phyloP scores from a whole-genome alignment of 2,113 vertebrate genomes.

The Lanius ludovicianus region DNA sequence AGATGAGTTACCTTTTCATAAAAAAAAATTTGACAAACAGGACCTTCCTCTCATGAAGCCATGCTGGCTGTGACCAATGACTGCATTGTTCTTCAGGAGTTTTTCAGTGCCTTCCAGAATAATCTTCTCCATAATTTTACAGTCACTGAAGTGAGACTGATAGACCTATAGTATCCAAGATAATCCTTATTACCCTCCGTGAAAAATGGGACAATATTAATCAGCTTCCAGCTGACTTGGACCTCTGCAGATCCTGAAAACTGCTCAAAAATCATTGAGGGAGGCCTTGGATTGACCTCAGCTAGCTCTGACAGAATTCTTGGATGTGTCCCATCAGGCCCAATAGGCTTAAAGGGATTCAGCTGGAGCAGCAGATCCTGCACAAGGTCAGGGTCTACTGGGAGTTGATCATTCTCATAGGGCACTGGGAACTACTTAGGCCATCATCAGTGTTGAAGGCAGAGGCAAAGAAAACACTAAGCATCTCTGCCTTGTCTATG shows the following conservation, averaged over 20 bases:
- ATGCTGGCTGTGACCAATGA: not conserved
- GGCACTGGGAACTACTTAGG: not conserved
- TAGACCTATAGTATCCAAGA: not conserved
- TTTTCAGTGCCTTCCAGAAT: not conserved
- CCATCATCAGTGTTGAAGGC: not conserved
- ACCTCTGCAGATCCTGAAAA: not conserved
- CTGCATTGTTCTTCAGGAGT: not conserved
- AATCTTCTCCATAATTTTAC: not conserved
- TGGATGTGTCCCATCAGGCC: not conserved
- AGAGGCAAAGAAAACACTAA: not conserved
- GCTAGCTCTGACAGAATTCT: not conserved
- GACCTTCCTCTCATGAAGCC: not conserved
- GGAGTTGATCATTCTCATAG: not conserved
- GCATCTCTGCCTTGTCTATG: not conserved
- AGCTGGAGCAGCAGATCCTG: not conserved
- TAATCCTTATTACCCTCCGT: not conserved
- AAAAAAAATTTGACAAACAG: not conserved
- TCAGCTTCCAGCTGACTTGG: not conserved
- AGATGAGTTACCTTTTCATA: not conserved
- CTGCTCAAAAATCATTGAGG: not conserved
- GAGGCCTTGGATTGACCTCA: not conserved
- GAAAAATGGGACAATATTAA: not conserved
- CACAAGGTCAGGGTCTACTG: rapidly evolving
- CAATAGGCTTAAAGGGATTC: not conserved
- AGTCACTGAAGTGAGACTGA: not conserved